Evolutionary conservation across 2,888 invertebrate genomes (phyloP).

Genomic region (Drosophila niveifrons): DNA sequence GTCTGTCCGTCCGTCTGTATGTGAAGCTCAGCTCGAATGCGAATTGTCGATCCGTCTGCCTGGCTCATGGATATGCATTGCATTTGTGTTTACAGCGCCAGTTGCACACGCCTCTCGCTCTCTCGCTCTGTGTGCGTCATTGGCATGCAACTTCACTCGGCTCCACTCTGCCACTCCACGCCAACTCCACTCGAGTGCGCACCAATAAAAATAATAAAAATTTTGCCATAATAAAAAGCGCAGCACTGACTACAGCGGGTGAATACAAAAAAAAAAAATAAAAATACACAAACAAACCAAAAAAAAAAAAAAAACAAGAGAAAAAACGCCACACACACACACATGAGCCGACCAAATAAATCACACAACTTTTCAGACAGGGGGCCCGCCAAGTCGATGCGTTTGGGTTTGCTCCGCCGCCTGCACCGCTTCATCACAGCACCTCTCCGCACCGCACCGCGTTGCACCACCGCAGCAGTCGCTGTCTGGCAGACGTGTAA

Average conservation of each 20-base stretch:
- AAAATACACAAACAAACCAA: not conserved
- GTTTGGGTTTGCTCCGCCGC: slow-evolving; percentile 1
- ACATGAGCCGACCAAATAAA: slow-evolving; percentile 71
- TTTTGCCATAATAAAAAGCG: slow-evolving; percentile 75
- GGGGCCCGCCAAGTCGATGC: slow-evolving; percentile 60
- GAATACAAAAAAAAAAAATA: slow-evolving; percentile 34
- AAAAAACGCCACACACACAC: slow-evolving; percentile 24
- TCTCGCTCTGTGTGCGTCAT: slow-evolving; percentile 46
- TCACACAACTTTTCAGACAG: slow-evolving; percentile 76
- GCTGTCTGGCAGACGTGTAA: slow-evolving; percentile 39
- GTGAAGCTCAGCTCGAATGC: slow-evolving; percentile 5
- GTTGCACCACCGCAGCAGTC: not conserved
- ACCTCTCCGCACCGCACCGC: not conserved
- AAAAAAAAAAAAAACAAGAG: slow-evolving; percentile 21
- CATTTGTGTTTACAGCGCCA: slow-evolving; percentile 54
- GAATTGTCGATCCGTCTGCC: slow-evolving; percentile 55
- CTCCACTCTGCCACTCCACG: slow-evolving; percentile 45
- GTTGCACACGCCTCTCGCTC: slow-evolving; percentile 1
- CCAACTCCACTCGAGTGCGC: slow-evolving; percentile 71
- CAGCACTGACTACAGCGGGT: slow-evolving; percentile 56
- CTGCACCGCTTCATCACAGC: not conserved
- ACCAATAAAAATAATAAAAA: slow-evolving; percentile 76
- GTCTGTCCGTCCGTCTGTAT: slow-evolving; percentile 24
- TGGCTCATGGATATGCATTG: slow-evolving; percentile 62
- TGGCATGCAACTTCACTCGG: slow-evolving; percentile 56